These are phyloP conservation scores for Lepidurus apus DNA, from an alignment of 1,140 invertebrate species.

Conservation along the genomic window DNA sequence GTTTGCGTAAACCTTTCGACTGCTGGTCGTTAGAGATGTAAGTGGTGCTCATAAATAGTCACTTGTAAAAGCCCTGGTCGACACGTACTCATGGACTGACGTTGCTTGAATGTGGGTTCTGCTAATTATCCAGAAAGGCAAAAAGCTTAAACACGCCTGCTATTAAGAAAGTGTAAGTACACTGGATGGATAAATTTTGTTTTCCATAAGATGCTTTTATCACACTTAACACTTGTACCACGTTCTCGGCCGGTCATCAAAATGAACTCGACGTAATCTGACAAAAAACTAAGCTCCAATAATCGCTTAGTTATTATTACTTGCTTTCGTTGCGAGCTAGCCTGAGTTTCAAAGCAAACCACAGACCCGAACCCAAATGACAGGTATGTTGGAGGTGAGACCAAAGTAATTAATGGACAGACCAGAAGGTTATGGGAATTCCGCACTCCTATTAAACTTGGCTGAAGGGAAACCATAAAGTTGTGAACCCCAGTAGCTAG, in stretches of 20 bases:
- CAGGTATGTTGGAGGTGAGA: neutral
- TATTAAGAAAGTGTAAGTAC: no score
- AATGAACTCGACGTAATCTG: neutral
- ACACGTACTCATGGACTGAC: no score
- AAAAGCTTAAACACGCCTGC: no score
- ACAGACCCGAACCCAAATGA: neutral
- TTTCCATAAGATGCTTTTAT: no score
- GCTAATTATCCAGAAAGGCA: no score
- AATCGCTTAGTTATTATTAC: neutral
- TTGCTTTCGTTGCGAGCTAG: neutral
- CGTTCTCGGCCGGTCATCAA: neutral
- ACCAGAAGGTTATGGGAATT: conserved; percentile 15
- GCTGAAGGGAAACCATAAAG: conserved; percentile 10
- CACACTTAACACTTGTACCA: no score
- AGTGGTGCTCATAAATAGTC: no score
- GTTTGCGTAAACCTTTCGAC: no score
- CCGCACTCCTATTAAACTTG: conserved; percentile 14
- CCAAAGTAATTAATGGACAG: neutral
- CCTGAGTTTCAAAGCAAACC: neutral
- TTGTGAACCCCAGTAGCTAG: neutral
- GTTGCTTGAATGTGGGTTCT: no score
- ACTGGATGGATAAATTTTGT: no score
- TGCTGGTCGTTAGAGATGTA: no score
- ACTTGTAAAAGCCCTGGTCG: no score
- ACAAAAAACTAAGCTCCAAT: neutral